A percentile compares a stretch with the other conserved stretches of the same genome.
Conservation (phyloP, 2,113 vertebrate genomes). For the Nerophis lumbriciformis region DNA sequence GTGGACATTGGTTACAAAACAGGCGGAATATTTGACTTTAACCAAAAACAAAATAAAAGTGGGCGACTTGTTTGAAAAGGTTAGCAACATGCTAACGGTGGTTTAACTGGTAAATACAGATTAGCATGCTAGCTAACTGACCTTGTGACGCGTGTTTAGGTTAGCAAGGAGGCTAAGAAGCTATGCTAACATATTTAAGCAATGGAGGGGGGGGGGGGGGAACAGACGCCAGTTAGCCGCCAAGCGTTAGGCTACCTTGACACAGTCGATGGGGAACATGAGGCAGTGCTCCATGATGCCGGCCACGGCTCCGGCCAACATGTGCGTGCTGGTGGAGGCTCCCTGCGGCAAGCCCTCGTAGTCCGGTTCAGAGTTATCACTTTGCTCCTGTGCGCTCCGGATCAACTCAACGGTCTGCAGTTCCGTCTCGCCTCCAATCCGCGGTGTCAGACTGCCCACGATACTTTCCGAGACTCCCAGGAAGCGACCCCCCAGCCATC, state of each 20-base stretch:
- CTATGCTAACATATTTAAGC: constrained; percentile 39
- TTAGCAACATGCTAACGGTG: not conserved
- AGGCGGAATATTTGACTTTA: not conserved
- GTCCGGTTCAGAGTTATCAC: constrained; percentile 73
- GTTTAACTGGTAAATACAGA: not conserved
- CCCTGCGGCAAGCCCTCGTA: constrained; percentile 91
- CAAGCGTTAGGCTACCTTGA: constrained; percentile 81
- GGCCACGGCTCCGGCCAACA: constrained; percentile 92
- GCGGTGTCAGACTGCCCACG: constrained; percentile 62
- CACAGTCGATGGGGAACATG: constrained; percentile 97
- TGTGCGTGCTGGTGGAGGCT: constrained; percentile 90
- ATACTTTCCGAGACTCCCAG: constrained; percentile 75
- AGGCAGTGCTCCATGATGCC: constrained; percentile 96
- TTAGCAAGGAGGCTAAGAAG: constrained; percentile 48
- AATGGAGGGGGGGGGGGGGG: too few species aligned
- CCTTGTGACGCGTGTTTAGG: constrained; percentile 59
- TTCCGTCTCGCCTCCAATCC: constrained; percentile 63
- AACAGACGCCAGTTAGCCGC: constrained; percentile 1
- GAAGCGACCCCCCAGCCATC: constrained; percentile 70
- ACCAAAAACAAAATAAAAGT: not conserved
- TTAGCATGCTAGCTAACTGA: constrained; percentile 48
- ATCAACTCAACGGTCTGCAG: constrained; percentile 46
- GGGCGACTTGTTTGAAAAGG: not conserved
- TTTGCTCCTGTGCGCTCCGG: constrained; percentile 36
- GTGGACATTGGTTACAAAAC: constrained; percentile 7